Percentiles rank a stretch among this genome's conserved stretches.
These are phyloP conservation scores for Suricata suricatta DNA, from an alignment of 2,113 vertebrate genomes.

Conservation along the genomic window DNA sequence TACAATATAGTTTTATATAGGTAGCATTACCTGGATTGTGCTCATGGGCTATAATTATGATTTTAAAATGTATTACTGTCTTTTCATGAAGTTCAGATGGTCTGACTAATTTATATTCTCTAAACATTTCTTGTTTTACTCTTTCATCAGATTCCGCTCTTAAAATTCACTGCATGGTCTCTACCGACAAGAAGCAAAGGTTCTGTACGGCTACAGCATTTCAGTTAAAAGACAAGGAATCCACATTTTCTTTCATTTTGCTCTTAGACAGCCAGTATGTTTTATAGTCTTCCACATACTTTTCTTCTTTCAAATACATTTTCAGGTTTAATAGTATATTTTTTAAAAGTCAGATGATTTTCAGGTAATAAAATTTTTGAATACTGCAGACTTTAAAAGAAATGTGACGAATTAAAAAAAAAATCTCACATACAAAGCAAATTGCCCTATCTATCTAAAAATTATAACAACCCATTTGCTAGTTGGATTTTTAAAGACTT, in stretches of 20 bases:
- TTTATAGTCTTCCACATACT: neutral
- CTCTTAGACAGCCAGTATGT: neutral
- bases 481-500: slow-evolving; percentile 14
- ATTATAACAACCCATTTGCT: neutral
- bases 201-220: neutral
- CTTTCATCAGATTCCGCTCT: slow-evolving; percentile 51
- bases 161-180: slow-evolving; percentile 53
- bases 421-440: neutral
- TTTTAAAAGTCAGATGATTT: slow-evolving; percentile 42
- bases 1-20: neutral
- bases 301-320: slow-evolving; percentile 49
- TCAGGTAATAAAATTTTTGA: neutral
- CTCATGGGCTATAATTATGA: neutral
- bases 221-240: neutral
- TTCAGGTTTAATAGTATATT: neutral
- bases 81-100: slow-evolving; percentile 5
- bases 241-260: neutral
- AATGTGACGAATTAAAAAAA: neutral
- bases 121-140: slow-evolving; percentile 41
- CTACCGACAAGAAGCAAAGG: neutral
- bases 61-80: slow-evolving; percentile 22
- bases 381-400: slow-evolving; percentile 31
- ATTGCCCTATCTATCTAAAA: neutral
- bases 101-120: slow-evolving; percentile 54
- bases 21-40: neutral